Evolutionary conservation across 2,888 invertebrate genomes (phyloP), one percentile per base, ranked within the genome.

Genomic region (Ochropacha duplaris): DNA sequence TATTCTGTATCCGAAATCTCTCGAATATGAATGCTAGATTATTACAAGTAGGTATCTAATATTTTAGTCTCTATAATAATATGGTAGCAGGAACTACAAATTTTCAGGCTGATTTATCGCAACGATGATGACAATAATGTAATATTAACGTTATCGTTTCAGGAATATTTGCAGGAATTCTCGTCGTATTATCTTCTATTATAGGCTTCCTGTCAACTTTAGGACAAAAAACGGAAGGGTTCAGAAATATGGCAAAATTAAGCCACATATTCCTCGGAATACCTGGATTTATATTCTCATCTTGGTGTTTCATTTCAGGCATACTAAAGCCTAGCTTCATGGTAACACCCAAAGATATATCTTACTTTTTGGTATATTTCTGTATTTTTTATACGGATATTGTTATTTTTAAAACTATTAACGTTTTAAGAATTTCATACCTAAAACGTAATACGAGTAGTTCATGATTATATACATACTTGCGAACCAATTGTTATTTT

Each of bases 291-390:
- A 0, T 76, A 6, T 3, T 61, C 8, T 70, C 81, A 0, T 74
- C 83, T 0, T n/a, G 71, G 0, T 84, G 83, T 65, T 84, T 86
- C 59, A 56, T 72, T 5, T 54, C 65, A 4, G 84, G 81, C 11
- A 54, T 85, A 8, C 54, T 64, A 4, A 79, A 75, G 60, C 61
- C 69, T 3, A 64, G 62, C n/a, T 72, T 83, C 39, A 36, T 58
- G 81, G 50, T 71, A 1, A 73, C 74, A 0, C 19, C 72, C 9
- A 19, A 56, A 1, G 67, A 81, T 57, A 69, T 55, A 36, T 59
- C 16, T 57, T 56, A 22, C 11, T 71, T 75, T 19, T 60, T 78
- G 51, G 22, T 76, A 26, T 16, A 61, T 1, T 83, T 83, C 66
- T 79, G 80, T 51, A 1, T 61, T 19, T 57, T 77, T 56, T 81